Conservation (phyloP, 2,888 invertebrate genomes). For the Pyralis farinalis region DNA sequence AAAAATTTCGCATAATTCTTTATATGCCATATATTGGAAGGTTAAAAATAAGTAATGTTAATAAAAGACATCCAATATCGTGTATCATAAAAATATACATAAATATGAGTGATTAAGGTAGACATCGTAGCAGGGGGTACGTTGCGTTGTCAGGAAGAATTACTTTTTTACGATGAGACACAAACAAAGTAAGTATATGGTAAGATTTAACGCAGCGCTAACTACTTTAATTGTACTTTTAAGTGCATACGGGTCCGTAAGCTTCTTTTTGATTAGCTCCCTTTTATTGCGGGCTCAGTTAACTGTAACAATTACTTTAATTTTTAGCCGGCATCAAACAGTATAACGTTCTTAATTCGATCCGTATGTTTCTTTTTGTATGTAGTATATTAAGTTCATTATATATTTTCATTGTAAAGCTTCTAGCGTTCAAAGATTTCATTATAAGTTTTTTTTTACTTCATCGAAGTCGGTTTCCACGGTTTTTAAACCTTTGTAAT, state of each 20-base stretch:
- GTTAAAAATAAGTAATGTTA: conserved; percentile 39
- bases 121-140: conserved; percentile 55
- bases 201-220: conserved; percentile 43
- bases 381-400: no score
- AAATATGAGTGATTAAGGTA: conserved; percentile 71
- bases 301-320: conserved; percentile 23
- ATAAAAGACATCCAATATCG: conserved; percentile 57
- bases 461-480: no score
- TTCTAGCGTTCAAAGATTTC: no score
- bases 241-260: conserved; percentile 51
- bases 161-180: conserved; percentile 53
- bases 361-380: no score
- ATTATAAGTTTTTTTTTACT: no score
- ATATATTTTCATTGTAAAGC: no score
- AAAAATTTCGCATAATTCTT: conserved; percentile 30
- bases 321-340: no score
- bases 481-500: no score
- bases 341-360: no score
- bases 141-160: conserved; percentile 47
- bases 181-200: conserved; percentile 56
- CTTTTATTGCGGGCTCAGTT: conserved; percentile 30
- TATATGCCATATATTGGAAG: conserved; percentile 32
- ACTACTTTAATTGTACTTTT: conserved; percentile 56
- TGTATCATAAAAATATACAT: conserved; percentile 61
- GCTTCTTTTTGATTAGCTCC: conserved; percentile 37